A percentile compares a stretch with the other conserved stretches of the same genome.
phyloP scores from a whole-genome alignment of 2,888 invertebrate genomes.

The Yponomeuta sedellus region DNA sequence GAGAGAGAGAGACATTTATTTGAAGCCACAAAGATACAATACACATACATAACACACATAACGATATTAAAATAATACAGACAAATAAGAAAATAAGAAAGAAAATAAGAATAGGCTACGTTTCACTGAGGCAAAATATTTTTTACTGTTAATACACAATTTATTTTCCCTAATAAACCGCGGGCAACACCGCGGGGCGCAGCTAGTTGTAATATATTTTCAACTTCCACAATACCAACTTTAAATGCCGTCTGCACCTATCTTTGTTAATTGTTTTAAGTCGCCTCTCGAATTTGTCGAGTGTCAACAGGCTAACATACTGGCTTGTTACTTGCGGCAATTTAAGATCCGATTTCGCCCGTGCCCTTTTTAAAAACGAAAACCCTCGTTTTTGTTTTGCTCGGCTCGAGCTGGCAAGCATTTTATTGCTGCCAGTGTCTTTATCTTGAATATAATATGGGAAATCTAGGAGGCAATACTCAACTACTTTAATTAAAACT shows the following conservation, averaged over 20 bases:
- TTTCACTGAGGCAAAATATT: too few relatives aligned
- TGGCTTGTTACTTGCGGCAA: slow-evolving; percentile 9
- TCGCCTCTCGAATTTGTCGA: slow-evolving; percentile 11
- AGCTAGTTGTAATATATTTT: too few relatives aligned
- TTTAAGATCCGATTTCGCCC: slow-evolving; percentile 10
- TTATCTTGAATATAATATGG: not conserved
- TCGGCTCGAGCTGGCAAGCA: not conserved
- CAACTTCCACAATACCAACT: not conserved
- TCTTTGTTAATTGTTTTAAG: slow-evolving; percentile 21
- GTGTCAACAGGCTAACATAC: slow-evolving; percentile 8
- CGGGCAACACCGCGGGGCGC: too few relatives aligned
- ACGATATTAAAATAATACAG: too few relatives aligned
- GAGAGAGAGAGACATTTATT: too few relatives aligned
- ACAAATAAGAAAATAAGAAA: too few relatives aligned
- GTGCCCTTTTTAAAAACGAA: slow-evolving; percentile 3
- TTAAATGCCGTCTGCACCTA: not conserved
- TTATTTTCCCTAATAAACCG: too few relatives aligned
- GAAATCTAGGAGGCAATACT: too few relatives aligned
- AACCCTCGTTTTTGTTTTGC: not conserved
- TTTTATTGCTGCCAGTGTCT: not conserved
- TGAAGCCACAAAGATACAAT: too few relatives aligned
- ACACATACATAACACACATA: too few relatives aligned
- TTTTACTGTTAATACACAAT: too few relatives aligned
- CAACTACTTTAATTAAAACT: not conserved
- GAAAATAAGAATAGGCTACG: too few relatives aligned